Evolutionary conservation across 30 jellyfish, hydroid and myxozoan genomes (phyloP), one percentile per base, ranked within the genome.

Genomic region (Mastigias papua): DNA sequence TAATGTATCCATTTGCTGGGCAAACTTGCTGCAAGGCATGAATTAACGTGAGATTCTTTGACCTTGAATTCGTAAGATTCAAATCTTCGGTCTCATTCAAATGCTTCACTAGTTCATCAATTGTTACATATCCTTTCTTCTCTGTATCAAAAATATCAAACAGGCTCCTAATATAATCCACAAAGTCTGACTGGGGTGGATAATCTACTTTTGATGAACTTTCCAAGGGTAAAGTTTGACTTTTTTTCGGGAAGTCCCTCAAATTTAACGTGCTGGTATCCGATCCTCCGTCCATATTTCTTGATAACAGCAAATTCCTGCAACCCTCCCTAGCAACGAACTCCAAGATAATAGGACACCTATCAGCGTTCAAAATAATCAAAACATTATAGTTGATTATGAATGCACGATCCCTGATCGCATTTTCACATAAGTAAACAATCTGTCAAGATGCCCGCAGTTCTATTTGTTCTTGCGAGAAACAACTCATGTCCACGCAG

Each of bases 101-200:
- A 77, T 87, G 72, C 28, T 37, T 65, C 35, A 48, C 87, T 26
- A 87, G 84, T 21, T 87, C 96, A n/a, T 66, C 79, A 1, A 87
- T 15, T 9, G 90, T 50, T 29, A 87, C 90, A 67, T 65, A 87
- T 7, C 96, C 96, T 33, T 87, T 61, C 29, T 58, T 29, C 0
- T 77, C 86, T 21, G 96, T 15, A 73, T 87, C 96, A 23, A 87
- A 65, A 62, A 87, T 69, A 61, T 87, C 90, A 67, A 87, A 87
- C 15, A 87, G 60, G 57, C 87, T 73, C 48, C 50, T 87, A 42
- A 70, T 70, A 51, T 63, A 77, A 28, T 66, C 77, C 73, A 65
- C 76, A 69, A 71, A 48, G 64, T 51, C 82, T 48, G 35, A 29
- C 50, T 13, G 73, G 16, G 48, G 73, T 9, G 23, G 0, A 21